Evolutionary conservation across 2,113 vertebrate genomes (phyloP).

Genomic region (Eubucco bourcierii): DNA sequence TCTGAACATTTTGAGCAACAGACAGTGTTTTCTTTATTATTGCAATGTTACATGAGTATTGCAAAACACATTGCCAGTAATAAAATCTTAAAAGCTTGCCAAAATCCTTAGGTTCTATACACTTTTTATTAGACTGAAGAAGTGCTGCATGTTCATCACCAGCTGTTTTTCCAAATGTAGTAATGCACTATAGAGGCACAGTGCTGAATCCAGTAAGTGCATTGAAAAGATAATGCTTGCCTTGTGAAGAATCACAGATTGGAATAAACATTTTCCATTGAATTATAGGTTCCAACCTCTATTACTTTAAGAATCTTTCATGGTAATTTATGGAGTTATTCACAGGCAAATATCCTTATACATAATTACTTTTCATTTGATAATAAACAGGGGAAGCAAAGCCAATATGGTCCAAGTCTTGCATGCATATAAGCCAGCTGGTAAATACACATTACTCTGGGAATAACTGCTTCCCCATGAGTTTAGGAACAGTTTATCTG

Average conservation of each 20-base stretch:
- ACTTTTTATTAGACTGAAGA: conserved; percentile 32
- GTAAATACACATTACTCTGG: neutral
- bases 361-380: conserved; percentile 40
- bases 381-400: conserved; percentile 26
- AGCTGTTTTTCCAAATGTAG: conserved; percentile 40
- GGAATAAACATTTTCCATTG: conserved; percentile 16
- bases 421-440: neutral
- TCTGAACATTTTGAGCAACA: neutral
- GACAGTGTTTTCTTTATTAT: conserved; percentile 13
- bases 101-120: conserved; percentile 41
- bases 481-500: neutral
- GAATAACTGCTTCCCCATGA: conserved; percentile 18
- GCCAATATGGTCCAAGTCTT: neutral
- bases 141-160: conserved; percentile 40
- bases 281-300: conserved; percentile 38
- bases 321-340: conserved; percentile 35
- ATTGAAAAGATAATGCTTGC: neutral
- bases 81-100: conserved; percentile 44
- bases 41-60: neutral
- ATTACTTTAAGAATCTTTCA: conserved; percentile 28
- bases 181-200: neutral
- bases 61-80: neutral
- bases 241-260: conserved; percentile 36
- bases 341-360: neutral
- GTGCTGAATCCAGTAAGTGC: neutral